Evolutionary conservation across 2,888 invertebrate genomes (phyloP).

Genomic region (Cerastoderma edule): DNA sequence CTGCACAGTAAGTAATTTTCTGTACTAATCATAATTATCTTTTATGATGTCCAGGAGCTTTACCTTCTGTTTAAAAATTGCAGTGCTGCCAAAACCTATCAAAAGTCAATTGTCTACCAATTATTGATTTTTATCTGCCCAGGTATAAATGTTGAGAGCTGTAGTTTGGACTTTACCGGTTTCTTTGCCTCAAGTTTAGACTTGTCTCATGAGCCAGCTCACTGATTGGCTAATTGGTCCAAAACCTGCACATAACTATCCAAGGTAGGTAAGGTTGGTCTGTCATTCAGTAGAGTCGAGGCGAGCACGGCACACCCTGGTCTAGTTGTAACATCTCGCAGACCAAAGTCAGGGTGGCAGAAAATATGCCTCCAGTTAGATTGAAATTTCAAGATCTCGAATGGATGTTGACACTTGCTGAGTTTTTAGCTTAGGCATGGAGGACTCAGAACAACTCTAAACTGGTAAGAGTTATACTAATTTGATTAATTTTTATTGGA

Average conservation of each 20-base stretch:
- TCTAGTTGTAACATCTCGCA: conserved; percentile 60
- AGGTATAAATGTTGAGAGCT: conserved; percentile 21
- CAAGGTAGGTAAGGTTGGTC: conserved; percentile 59
- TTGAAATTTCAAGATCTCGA: conserved; percentile 54
- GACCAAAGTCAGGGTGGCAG: too few species aligned
- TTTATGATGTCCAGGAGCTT: conserved; percentile 3
- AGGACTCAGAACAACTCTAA: conserved; percentile 16
- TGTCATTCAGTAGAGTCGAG: conserved; percentile 56
- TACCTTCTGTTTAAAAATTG: conserved; percentile 1
- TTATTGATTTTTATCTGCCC: conserved; percentile 52
- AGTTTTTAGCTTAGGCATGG: conserved; percentile 32
- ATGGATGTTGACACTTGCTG: conserved; percentile 61
- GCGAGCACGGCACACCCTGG: conserved; percentile 52
- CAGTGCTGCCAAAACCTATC: conserved; percentile 1
- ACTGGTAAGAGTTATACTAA: conserved; percentile 34
- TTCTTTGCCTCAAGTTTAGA: conserved; percentile 55
- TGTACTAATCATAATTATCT: too few species aligned
- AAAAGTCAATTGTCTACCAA: conserved; percentile 33
- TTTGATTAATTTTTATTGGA: too few species aligned
- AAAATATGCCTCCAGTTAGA: conserved; percentile 48
- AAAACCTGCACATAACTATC: conserved; percentile 55
- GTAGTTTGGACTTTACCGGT: conserved; percentile 54
- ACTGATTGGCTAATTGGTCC: conserved; percentile 49
- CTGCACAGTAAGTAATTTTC: too few species aligned
- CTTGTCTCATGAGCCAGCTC: conserved; percentile 42